Evolutionary conservation across 1,140 invertebrate species (phyloP).

Genomic region (Drosophila ogumai): DNA sequence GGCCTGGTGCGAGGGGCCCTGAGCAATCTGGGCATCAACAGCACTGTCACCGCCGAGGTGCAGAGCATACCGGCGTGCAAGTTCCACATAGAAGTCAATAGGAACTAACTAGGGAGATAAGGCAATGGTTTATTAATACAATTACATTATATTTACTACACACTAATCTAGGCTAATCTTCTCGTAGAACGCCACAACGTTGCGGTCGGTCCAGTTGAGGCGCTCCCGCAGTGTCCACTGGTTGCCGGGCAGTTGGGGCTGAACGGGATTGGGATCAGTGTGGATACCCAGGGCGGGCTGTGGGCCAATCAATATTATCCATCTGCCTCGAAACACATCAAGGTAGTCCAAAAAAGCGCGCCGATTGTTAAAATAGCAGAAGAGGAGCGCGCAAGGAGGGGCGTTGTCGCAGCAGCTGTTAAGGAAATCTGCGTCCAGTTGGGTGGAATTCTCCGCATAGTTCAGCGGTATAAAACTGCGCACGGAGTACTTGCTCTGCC

Average conservation of each 20-base stretch:
- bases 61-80: slow-evolving; percentile 96
- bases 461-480: slow-evolving; percentile 86
- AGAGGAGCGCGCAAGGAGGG: slow-evolving; percentile 87
- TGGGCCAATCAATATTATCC: slow-evolving; percentile 90
- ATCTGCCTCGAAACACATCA: slow-evolving; percentile 86
- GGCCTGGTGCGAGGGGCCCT: slow-evolving; percentile 97
- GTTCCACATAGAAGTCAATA: slow-evolving; percentile 95
- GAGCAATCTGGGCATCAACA: slow-evolving; percentile 96
- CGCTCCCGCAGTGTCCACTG: slow-evolving; percentile 72
- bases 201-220: slow-evolving; percentile 84
- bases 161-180: slow-evolving; percentile 52
- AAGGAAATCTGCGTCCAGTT: slow-evolving; percentile 69
- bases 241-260: slow-evolving; percentile 85
- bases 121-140: slow-evolving; percentile 43
- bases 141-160: slow-evolving; percentile 41
- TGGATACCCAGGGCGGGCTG: slow-evolving; percentile 87
- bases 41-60: slow-evolving; percentile 97
- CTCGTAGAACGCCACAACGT: slow-evolving; percentile 86
- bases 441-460: slow-evolving; percentile 74
- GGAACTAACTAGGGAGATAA: slow-evolving; percentile 77
- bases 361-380: slow-evolving; percentile 92
- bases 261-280: slow-evolving; percentile 89
- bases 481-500: slow-evolving; percentile 87
- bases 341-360: slow-evolving; percentile 89
- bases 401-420: slow-evolving; percentile 47